These are phyloP conservation scores for Eurystomus glaucurus DNA, from an alignment of 2,797 vertebrate genomes.

Conservation along the genomic window DNA sequence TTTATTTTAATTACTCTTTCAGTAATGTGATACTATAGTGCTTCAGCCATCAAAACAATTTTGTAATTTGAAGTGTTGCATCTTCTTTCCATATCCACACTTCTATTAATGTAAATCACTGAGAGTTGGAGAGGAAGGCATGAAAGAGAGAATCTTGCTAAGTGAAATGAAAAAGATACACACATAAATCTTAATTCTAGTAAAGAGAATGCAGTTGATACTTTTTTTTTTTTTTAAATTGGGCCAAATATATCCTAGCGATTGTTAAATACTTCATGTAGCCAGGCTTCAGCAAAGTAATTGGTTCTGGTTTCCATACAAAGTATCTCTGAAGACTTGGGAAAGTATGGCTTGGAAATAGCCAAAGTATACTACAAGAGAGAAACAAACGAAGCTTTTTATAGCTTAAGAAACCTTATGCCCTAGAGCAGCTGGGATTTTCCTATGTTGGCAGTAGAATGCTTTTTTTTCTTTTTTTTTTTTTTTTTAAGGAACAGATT, in stretches of 20 bases:
- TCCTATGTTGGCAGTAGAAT: not conserved
- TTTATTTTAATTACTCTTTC: not conserved
- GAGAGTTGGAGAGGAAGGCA: not conserved
- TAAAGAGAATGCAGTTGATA: not conserved
- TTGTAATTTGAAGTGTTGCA: not conserved
- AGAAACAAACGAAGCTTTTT: constrained; percentile 17
- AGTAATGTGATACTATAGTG: not conserved
- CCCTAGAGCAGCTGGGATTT: constrained; percentile 35
- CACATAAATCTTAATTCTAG: not conserved
- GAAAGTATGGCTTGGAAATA: constrained; percentile 11
- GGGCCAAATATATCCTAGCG: not conserved
- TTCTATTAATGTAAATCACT: not conserved
- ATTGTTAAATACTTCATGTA: not conserved
- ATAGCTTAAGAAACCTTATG: not conserved
- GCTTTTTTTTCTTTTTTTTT: not conserved
- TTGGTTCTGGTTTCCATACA: not conserved
- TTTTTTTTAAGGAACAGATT: not conserved
- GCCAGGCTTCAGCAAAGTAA: not conserved
- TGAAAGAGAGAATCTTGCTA: not conserved
- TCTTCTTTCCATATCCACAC: not conserved
- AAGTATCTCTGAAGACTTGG: not conserved
- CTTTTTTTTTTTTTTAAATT: not conserved
- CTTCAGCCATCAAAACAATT: not conserved
- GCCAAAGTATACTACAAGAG: not conserved
- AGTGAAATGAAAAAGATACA: not conserved